phyloP scores from a whole-genome alignment of 2,797 vertebrate genomes.

The Sebastes matsubarae region DNA sequence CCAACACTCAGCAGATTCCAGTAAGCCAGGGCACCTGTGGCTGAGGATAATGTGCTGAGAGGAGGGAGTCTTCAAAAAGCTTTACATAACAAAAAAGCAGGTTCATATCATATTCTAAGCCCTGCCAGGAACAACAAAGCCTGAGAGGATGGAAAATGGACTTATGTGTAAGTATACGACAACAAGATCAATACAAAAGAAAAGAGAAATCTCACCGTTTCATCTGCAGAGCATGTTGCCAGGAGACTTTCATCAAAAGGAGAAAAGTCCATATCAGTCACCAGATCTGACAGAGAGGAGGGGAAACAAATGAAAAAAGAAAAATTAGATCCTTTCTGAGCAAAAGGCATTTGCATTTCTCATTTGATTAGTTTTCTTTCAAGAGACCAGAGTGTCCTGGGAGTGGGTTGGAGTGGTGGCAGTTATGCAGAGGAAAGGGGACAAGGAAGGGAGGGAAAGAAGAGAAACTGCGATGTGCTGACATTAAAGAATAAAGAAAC shows the following conservation, averaged over 20 bases:
- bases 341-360: not conserved
- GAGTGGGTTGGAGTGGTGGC: not conserved
- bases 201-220: constrained; percentile 82
- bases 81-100: constrained; percentile 28
- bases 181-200: not conserved
- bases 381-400: not conserved
- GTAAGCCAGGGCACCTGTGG: constrained; percentile 46
- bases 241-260: constrained; percentile 92
- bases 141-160: not conserved
- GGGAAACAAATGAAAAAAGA: not conserved
- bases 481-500: not conserved
- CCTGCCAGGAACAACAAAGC: constrained; percentile 29
- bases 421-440: not conserved
- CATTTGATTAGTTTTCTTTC: not conserved
- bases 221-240: constrained; percentile 90
- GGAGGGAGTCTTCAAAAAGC: constrained; percentile 34
- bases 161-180: not conserved
- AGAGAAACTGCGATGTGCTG: not conserved
- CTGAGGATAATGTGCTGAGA: constrained; percentile 38
- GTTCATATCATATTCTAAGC: constrained; percentile 9
- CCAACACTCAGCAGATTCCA: constrained; percentile 59
- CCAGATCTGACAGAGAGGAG: constrained; percentile 81
- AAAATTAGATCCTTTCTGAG: constrained; percentile 2
- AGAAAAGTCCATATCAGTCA: constrained; percentile 95
- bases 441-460: not conserved